phyloP scores from a whole-genome alignment of 2,888 invertebrate species.

The Cheilosia soror region DNA sequence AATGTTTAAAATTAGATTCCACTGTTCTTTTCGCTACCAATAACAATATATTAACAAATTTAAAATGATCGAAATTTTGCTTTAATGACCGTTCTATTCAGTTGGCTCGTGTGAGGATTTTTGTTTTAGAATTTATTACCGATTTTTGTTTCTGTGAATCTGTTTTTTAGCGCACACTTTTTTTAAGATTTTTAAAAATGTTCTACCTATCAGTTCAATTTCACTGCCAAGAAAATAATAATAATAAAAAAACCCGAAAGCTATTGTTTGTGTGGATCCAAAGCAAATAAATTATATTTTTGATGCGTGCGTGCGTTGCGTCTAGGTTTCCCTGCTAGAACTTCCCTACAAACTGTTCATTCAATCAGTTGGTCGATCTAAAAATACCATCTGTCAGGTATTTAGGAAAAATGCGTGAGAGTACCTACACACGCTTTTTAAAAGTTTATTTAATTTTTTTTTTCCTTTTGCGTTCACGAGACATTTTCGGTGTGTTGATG shows the following conservation, averaged over 20 bases:
- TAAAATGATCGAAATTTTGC: not conserved
- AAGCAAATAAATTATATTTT: not conserved
- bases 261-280: not conserved
- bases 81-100: not conserved
- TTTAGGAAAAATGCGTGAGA: conserved; percentile 1
- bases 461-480: not conserved
- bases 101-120: not conserved
- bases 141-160: no score
- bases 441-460: not conserved
- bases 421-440: conserved; percentile 1
- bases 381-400: conserved; percentile 23
- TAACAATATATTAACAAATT: not conserved
- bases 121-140: not conserved
- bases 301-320: not conserved
- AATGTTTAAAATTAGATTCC: not conserved
- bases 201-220: not conserved
- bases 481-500: conserved; percentile 5
- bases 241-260: conserved; percentile 9
- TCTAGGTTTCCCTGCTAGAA: not conserved
- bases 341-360: not conserved
- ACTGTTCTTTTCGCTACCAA: not conserved
- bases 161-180: no score
- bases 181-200: no score
- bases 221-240: conserved; percentile 24
- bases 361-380: conserved; percentile 8